Percentiles rank a stretch among this genome's conserved stretches.
Evolutionary conservation across 2,113 vertebrate species (phyloP).

Genomic region (Gulo gulo): DNA sequence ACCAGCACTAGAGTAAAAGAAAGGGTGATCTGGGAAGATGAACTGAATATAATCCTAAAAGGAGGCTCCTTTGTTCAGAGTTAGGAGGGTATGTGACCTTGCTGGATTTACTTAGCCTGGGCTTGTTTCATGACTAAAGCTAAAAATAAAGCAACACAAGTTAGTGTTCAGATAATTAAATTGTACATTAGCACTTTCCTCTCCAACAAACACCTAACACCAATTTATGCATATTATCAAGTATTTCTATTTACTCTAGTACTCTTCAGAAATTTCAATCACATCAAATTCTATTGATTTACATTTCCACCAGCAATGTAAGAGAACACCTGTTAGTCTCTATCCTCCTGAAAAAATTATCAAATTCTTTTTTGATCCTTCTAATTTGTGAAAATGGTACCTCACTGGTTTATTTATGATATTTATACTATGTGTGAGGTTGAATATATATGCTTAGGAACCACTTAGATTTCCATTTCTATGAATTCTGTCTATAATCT

Average conservation of each 20-base stretch:
- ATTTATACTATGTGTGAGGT: neutral
- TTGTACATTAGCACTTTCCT: neutral
- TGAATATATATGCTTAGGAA: neutral
- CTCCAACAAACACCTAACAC: neutral
- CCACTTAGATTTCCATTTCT: conserved; percentile 1
- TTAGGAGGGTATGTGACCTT: neutral
- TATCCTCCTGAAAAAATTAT: neutral
- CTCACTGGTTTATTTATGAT: neutral
- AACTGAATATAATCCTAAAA: neutral
- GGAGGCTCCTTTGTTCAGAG: neutral
- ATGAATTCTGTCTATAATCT: neutral
- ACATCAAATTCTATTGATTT: neutral
- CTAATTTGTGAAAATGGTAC: neutral
- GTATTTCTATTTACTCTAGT: conserved; percentile 8
- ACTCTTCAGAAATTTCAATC: neutral
- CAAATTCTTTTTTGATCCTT: neutral
- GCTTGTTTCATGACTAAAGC: neutral
- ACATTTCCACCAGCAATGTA: neutral
- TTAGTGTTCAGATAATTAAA: neutral
- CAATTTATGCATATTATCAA: neutral
- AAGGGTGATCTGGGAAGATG: neutral
- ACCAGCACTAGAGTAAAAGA: neutral
- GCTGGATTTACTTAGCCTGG: neutral
- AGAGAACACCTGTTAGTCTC: neutral
- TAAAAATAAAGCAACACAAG: conserved; percentile 1